phyloP scores from a whole-genome alignment of 1,140 invertebrate genomes.

The Calephelis nemesis region DNA sequence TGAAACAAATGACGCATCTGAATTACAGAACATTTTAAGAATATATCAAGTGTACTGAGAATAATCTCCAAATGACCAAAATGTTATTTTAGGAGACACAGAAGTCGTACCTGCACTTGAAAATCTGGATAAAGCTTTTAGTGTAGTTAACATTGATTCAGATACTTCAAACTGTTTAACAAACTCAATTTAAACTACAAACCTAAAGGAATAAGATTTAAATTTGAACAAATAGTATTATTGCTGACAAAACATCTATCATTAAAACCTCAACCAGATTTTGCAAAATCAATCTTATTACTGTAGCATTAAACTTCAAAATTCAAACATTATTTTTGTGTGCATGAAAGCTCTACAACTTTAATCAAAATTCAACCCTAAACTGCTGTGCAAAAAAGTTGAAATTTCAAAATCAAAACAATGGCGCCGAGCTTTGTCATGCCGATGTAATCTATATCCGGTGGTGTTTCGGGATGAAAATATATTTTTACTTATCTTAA shows the following conservation, averaged over 20 bases:
- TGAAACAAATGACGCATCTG: background rate
- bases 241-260: conserved; percentile 40
- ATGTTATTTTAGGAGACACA: conserved; percentile 76
- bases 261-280: conserved; percentile 10
- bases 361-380: conserved; percentile 19
- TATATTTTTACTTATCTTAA: conserved; percentile 77
- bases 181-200: conserved; percentile 35
- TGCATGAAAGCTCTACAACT: background rate
- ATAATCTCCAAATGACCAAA: conserved; percentile 68
- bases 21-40: conserved; percentile 24
- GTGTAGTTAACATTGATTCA: conserved; percentile 58
- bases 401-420: conserved; percentile 23
- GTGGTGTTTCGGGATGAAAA: conserved; percentile 75
- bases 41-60: conserved; percentile 28
- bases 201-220: background rate
- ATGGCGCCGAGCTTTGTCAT: conserved; percentile 75
- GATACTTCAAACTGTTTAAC: conserved; percentile 46
- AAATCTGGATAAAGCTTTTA: conserved; percentile 66
- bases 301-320: background rate
- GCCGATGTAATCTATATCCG: conserved; percentile 75
- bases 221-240: conserved; percentile 18
- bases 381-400: conserved; percentile 22
- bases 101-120: conserved; percentile 74
- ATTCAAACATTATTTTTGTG: background rate
- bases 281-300: conserved; percentile 18